Conservation (phyloP, 37 sponge, comb jelly and placozoan species). For the Agelas oroides region DNA sequence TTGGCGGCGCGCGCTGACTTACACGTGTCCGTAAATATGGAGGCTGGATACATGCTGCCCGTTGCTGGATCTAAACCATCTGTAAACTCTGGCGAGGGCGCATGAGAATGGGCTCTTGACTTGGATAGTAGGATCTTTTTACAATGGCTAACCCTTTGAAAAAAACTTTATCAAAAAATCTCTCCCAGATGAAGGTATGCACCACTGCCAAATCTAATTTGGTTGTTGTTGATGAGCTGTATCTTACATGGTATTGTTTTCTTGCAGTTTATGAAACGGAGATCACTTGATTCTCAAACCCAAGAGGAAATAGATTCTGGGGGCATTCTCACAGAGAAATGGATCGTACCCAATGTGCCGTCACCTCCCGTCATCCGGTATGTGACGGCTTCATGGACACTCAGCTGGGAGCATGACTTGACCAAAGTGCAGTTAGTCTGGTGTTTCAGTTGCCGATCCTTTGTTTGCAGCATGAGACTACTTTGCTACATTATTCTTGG, state of each 20-base stretch:
- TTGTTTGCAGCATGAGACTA: too few species aligned
- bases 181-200: slow-evolving; percentile 79
- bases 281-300: slow-evolving; percentile 9
- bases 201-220: too few species aligned
- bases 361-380: not conserved
- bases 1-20: too few species aligned
- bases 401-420: too few species aligned
- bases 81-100: too few species aligned
- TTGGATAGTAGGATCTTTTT: too few species aligned
- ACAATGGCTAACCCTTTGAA: slow-evolving; percentile 68
- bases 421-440: not conserved
- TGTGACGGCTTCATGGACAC: too few species aligned
- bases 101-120: too few species aligned
- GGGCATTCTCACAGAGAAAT: slow-evolving; percentile 64
- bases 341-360: slow-evolving; percentile 62
- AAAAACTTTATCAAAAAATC: slow-evolving; percentile 67
- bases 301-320: slow-evolving; percentile 13
- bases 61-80: too few species aligned
- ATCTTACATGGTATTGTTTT: not conserved
- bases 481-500: too few species aligned
- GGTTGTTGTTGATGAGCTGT: not conserved
- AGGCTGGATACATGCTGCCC: too few species aligned
- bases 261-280: slow-evolving; percentile 83
- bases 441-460: not conserved
- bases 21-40: too few species aligned